Evolutionary conservation across 2,113 vertebrate species (phyloP).

Genomic region (Nestor notabilis): DNA sequence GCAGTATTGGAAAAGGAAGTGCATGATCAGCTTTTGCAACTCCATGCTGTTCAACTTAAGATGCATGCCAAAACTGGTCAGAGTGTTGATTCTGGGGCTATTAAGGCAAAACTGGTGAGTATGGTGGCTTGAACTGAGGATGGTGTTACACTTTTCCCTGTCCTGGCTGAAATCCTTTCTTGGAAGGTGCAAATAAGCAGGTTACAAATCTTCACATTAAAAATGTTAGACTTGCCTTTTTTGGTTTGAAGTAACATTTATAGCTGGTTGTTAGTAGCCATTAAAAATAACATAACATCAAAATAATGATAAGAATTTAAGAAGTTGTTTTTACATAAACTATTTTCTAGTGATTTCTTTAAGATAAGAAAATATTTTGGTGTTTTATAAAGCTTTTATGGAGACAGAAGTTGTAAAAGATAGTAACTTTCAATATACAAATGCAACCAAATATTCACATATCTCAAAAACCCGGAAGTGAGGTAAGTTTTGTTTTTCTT

Average conservation of each 20-base stretch:
- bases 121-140: neutral
- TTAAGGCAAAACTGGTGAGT: conserved; percentile 94
- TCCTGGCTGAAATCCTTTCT: neutral
- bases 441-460: neutral
- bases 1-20: conserved; percentile 90
- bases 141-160: neutral
- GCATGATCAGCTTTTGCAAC: conserved; percentile 90
- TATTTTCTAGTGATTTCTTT: neutral
- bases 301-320: neutral
- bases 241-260: neutral
- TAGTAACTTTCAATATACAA: neutral
- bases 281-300: neutral
- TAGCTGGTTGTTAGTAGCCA: neutral
- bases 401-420: neutral
- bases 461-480: neutral
- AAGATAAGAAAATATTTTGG: neutral
- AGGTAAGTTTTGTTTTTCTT: neutral
- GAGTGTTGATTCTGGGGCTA: conserved; percentile 87
- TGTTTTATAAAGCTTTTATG: neutral
- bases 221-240: neutral
- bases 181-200: neutral
- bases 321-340: neutral
- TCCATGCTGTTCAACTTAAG: conserved; percentile 93
- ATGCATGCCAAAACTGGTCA: conserved; percentile 91
- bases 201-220: neutral